Percentiles rank a stretch among this genome's conserved stretches.
These are phyloP conservation scores for Okamejei kenojei DNA, from an alignment of 2,797 vertebrate species.

Conservation along the genomic window DNA sequence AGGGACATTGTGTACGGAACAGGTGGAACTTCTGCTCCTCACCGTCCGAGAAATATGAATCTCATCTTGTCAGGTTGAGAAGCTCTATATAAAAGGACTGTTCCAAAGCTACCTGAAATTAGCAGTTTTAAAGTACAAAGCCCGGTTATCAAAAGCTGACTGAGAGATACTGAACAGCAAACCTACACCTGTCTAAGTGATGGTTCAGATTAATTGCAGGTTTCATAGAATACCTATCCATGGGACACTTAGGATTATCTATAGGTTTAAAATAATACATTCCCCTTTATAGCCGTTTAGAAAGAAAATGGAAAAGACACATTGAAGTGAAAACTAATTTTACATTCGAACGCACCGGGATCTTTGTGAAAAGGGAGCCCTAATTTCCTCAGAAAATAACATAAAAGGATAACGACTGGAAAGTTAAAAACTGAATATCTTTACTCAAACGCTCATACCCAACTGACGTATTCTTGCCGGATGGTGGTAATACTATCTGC, in stretches of 20 bases:
- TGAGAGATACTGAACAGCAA: neutral
- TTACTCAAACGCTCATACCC: neutral
- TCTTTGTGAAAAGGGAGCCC: neutral
- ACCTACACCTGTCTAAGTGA: neutral
- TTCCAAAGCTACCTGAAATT: neutral
- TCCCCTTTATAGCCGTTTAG: neutral
- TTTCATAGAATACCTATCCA: neutral
- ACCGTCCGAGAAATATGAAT: neutral
- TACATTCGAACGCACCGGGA: neutral
- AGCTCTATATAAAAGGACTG: neutral
- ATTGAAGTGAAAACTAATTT: neutral
- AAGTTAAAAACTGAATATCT: slow-evolving; percentile 17
- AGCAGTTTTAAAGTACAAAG: neutral
- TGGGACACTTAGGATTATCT: neutral
- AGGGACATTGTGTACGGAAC: neutral
- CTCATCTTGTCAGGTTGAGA: neutral
- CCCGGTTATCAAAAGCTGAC: neutral
- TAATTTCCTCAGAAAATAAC: neutral
- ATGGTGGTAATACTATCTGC: slow-evolving; percentile 35
- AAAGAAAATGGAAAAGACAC: neutral
- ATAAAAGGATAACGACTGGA: neutral
- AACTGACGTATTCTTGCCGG: neutral
- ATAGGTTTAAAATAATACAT: neutral
- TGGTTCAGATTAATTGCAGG: neutral
- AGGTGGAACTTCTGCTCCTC: neutral